These are phyloP conservation scores for Holacanthus passer DNA, from an alignment of 2,113 vertebrate genomes.

Conservation along the genomic window DNA sequence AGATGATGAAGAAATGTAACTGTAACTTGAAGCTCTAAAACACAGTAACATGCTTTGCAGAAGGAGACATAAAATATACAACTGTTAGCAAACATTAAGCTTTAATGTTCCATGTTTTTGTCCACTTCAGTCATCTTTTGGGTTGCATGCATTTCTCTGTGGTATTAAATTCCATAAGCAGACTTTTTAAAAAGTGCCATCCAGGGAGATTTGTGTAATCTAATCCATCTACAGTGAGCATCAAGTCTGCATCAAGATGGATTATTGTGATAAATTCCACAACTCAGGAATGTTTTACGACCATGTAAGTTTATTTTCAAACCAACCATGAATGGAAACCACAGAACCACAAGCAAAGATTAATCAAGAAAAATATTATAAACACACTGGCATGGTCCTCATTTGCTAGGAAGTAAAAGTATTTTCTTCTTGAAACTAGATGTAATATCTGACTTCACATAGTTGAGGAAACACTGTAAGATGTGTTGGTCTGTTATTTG, in stretches of 20 bases:
- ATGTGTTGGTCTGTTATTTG: neutral
- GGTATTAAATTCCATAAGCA: neutral
- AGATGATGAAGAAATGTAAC: neutral
- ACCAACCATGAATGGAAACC: neutral
- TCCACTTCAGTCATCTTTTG: neutral
- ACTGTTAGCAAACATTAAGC: too few relatives aligned
- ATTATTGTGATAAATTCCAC: neutral
- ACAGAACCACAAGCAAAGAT: neutral
- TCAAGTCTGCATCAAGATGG: neutral
- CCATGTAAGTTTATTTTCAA: neutral
- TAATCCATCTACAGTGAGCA: neutral
- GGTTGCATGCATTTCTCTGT: neutral
- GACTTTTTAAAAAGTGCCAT: neutral
- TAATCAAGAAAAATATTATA: neutral
- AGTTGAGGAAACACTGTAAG: neutral
- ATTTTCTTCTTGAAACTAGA: neutral
- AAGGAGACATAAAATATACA: neutral
- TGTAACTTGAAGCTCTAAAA: too few relatives aligned
- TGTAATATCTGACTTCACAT: neutral
- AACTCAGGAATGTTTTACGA: neutral
- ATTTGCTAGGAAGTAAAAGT: neutral
- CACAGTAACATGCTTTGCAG: neutral
- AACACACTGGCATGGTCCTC: neutral
- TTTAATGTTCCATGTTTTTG: neutral
- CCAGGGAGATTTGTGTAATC: neutral